Evolutionary conservation across 2,113 vertebrate species (phyloP).

Genomic region (Myotis brandtii): DNA sequence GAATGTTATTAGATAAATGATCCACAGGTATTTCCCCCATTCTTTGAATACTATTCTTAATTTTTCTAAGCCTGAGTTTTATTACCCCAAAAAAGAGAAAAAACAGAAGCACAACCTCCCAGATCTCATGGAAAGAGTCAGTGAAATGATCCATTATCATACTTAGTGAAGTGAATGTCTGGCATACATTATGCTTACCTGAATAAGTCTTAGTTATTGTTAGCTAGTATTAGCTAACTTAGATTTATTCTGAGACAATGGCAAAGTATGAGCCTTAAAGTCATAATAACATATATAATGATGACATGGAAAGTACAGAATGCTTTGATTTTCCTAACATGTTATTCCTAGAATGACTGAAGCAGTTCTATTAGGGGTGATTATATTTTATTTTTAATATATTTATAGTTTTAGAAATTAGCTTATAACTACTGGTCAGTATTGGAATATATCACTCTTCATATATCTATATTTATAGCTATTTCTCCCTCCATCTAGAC

Average conservation of each 20-base stretch:
- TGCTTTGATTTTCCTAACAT: neutral
- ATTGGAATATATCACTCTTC: neutral
- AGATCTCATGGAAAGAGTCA: slow-evolving; percentile 11
- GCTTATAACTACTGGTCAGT: neutral
- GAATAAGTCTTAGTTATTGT: neutral
- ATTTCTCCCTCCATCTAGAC: neutral
- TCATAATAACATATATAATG: neutral
- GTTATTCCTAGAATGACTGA: slow-evolving; percentile 16
- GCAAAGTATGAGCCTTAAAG: neutral
- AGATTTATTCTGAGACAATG: neutral
- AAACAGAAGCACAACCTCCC: neutral
- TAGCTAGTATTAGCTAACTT: neutral
- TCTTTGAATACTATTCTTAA: neutral
- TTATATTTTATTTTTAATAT: neutral
- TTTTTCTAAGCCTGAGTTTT: neutral
- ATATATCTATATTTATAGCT: neutral
- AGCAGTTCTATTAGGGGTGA: neutral
- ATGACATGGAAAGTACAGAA: neutral
- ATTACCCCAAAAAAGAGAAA: slow-evolving; percentile 4
- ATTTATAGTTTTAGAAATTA: neutral
- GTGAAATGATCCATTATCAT: neutral
- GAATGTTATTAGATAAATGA: neutral
- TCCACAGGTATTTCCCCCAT: neutral
- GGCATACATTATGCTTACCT: neutral
- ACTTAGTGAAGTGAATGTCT: neutral